phyloP scores from a whole-genome alignment of 2,797 vertebrate species.

The Molossus molossus region DNA sequence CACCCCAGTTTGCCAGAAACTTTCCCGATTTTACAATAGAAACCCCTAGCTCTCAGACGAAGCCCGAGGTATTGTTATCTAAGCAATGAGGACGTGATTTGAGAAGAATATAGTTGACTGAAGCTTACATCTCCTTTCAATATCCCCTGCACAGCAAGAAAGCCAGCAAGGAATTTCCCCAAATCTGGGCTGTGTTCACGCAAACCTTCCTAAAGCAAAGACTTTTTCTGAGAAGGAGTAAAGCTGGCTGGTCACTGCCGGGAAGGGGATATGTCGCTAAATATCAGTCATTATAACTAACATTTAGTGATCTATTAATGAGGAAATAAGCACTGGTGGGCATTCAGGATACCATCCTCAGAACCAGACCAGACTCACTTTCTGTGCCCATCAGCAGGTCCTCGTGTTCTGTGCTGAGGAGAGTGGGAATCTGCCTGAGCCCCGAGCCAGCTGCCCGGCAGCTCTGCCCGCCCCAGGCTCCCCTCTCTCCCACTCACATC shows the following conservation, averaged over 20 bases:
- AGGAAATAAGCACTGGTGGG: neutral
- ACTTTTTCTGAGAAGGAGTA: neutral
- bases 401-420: neutral
- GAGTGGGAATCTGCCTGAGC: neutral
- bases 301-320: neutral
- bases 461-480: neutral
- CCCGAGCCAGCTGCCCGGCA: neutral
- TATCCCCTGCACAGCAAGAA: neutral
- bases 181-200: neutral
- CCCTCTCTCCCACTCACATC: neutral
- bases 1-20: neutral
- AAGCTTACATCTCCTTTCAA: neutral
- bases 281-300: neutral
- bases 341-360: neutral
- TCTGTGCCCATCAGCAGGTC: neutral
- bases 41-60: neutral
- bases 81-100: neutral
- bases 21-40: constrained; percentile 9
- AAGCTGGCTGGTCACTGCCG: neutral
- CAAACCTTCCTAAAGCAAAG: neutral
- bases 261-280: neutral
- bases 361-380: neutral
- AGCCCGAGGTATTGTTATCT: neutral
- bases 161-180: neutral
- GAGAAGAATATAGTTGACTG: neutral